Percentiles rank a stretch among this genome's conserved stretches.
phyloP scores from a whole-genome alignment of 2,888 invertebrate genomes.

The Cheilosia vernalis region DNA sequence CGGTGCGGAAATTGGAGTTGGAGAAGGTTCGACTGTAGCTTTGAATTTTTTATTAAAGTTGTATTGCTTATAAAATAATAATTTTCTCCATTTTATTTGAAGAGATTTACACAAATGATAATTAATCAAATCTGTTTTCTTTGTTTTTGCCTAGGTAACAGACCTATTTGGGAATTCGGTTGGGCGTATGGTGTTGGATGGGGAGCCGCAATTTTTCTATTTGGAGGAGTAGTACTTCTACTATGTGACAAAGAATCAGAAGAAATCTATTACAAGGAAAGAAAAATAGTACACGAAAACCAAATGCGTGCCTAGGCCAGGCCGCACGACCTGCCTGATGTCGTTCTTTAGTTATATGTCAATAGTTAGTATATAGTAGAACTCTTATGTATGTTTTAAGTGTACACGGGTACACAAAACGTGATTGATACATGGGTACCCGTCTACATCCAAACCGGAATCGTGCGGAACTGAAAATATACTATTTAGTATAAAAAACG shows the following conservation, averaged over 20 bases:
- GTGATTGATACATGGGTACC: constrained; percentile 18
- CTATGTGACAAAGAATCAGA: constrained; percentile 99
- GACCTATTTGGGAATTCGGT: constrained; percentile 97
- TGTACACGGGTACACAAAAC: constrained; percentile 26
- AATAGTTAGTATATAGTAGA: constrained; percentile 59
- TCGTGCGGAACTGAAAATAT: constrained; percentile 20
- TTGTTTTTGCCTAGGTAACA: constrained; percentile 87
- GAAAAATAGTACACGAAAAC: constrained; percentile 89
- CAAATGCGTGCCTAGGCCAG: constrained; percentile 84
- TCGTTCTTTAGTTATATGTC: constrained; percentile 83
- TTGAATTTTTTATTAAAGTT: too few relatives aligned
- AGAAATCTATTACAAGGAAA: constrained; percentile 98
- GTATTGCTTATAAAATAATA: too few relatives aligned
- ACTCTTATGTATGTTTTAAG: constrained; percentile 27
- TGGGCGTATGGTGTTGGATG: constrained; percentile 99
- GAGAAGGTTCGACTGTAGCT: too few relatives aligned
- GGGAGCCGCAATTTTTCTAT: constrained; percentile 98
- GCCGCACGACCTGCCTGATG: constrained; percentile 84
- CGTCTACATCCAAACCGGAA: constrained; percentile 31
- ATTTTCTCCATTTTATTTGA: background rate
- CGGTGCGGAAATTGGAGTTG: too few relatives aligned
- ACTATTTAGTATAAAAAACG: constrained; percentile 22
- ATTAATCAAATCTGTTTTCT: background rate
- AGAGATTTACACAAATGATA: background rate
- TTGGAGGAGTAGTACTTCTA: constrained; percentile 96